A percentile compares a stretch with the other conserved stretches of the same genome.
These are phyloP conservation scores for Macrosoma leucophasiata DNA, from an alignment of 2,888 invertebrate species.

Conservation along the genomic window DNA sequence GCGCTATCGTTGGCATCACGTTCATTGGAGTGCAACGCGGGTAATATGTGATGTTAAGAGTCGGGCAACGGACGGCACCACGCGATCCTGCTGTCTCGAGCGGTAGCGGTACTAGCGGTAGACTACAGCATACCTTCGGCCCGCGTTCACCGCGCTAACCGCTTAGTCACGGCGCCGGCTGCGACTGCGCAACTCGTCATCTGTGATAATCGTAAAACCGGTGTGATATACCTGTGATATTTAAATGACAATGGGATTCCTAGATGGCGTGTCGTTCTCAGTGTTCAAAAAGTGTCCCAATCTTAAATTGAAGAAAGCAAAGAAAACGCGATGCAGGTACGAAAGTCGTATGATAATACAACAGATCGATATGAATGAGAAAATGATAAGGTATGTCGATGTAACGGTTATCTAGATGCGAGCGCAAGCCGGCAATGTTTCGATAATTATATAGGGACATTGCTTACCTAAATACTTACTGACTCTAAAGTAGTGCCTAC, in stretches of 20 bases:
- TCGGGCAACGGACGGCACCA: slow-evolving; percentile 16
- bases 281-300: slow-evolving; percentile 65
- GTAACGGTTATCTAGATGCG: no score
- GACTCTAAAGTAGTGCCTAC: no score
- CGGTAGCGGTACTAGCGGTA: no score
- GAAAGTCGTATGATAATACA: no score
- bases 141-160: slow-evolving; percentile 24
- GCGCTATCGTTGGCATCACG: no score
- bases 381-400: no score
- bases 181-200: slow-evolving; percentile 24
- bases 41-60: slow-evolving; percentile 13
- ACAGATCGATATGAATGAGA: no score
- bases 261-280: slow-evolving; percentile 52
- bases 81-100: no score
- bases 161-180: slow-evolving; percentile 30
- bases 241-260: slow-evolving; percentile 49
- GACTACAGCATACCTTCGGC: slow-evolving; percentile 21
- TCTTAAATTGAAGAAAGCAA: slow-evolving; percentile 46
- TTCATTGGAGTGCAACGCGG: no score
- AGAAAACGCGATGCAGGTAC: slow-evolving; percentile 41
- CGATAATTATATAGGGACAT: no score
- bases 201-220: slow-evolving; percentile 21
- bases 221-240: slow-evolving; percentile 45
- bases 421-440: no score
- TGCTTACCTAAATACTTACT: no score